Evolutionary conservation across 2,797 vertebrate species (phyloP).

Genomic region (Lagodon rhomboides): DNA sequence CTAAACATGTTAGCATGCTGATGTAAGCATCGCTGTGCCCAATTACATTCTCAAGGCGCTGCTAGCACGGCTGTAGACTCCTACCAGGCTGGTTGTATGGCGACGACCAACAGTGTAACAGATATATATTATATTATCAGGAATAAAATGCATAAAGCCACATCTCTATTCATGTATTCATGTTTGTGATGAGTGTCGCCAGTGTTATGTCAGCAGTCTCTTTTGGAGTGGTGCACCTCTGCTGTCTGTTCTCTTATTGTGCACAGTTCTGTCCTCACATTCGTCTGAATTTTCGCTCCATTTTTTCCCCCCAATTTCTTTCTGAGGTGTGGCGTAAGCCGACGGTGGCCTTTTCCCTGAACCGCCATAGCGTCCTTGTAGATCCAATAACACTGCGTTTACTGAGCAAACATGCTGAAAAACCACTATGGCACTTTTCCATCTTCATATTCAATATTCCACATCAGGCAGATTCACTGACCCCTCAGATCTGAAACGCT

Average conservation of each 20-base stretch:
- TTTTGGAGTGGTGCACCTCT: slow-evolving; percentile 14
- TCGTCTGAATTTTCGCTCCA: slow-evolving; percentile 14
- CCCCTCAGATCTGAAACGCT: slow-evolving; percentile 64
- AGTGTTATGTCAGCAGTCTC: slow-evolving; percentile 15
- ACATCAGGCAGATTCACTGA: slow-evolving; percentile 68
- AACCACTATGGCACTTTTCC: slow-evolving; percentile 42
- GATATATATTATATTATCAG: neutral
- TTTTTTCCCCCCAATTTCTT: slow-evolving; percentile 19
- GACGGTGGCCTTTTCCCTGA: slow-evolving; percentile 48
- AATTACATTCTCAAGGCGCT: neutral
- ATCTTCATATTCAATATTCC: slow-evolving; percentile 74
- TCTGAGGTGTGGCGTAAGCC: slow-evolving; percentile 32
- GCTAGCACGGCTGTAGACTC: neutral
- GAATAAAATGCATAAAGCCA: neutral
- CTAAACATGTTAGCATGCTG: neutral
- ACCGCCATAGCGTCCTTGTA: slow-evolving; percentile 41
- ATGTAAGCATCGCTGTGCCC: neutral
- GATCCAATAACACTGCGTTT: slow-evolving; percentile 70
- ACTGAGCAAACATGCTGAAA: slow-evolving; percentile 71
- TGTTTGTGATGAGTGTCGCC: slow-evolving; percentile 18
- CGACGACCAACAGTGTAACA: neutral
- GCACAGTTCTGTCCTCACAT: slow-evolving; percentile 12
- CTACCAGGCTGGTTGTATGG: neutral
- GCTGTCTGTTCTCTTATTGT: slow-evolving; percentile 18
- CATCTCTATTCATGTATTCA: slow-evolving; percentile 50